Evolutionary conservation across 2,888 invertebrate species (phyloP).

Genomic region (Erebia aethiops): DNA sequence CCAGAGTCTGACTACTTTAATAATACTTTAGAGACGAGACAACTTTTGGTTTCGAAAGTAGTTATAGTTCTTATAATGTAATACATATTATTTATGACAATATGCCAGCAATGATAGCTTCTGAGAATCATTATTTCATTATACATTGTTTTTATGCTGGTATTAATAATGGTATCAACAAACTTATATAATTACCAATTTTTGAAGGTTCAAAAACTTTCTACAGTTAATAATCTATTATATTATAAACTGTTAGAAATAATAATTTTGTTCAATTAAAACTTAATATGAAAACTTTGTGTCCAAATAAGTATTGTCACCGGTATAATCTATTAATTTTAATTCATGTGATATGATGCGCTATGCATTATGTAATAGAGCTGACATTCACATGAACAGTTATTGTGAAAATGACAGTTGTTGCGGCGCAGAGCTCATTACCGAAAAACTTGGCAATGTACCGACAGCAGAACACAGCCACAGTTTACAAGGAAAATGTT

Average conservation of each 20-base stretch:
- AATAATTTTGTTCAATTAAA: not conserved
- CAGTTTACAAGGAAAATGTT: not conserved
- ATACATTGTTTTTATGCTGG: too few relatives aligned
- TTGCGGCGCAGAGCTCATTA: conserved; percentile 1
- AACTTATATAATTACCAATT: not conserved
- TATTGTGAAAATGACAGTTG: not conserved
- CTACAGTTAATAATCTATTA: not conserved
- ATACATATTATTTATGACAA: not conserved
- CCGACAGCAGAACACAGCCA: not conserved
- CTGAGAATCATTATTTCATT: not conserved
- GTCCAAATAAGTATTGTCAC: not conserved
- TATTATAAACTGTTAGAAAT: not conserved
- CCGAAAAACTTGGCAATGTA: not conserved
- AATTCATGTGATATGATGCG: not conserved
- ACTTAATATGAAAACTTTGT: not conserved
- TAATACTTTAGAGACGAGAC: not conserved
- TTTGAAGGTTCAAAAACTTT: not conserved
- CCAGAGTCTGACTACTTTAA: not conserved
- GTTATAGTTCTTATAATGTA: not conserved
- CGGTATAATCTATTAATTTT: not conserved
- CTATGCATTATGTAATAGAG: not conserved
- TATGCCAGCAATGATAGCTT: not conserved
- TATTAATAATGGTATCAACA: not conserved
- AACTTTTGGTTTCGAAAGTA: not conserved
- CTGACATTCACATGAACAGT: not conserved